Evolutionary conservation across 2,888 invertebrate genomes (phyloP).

Genomic region (Spilosoma lubricipeda): DNA sequence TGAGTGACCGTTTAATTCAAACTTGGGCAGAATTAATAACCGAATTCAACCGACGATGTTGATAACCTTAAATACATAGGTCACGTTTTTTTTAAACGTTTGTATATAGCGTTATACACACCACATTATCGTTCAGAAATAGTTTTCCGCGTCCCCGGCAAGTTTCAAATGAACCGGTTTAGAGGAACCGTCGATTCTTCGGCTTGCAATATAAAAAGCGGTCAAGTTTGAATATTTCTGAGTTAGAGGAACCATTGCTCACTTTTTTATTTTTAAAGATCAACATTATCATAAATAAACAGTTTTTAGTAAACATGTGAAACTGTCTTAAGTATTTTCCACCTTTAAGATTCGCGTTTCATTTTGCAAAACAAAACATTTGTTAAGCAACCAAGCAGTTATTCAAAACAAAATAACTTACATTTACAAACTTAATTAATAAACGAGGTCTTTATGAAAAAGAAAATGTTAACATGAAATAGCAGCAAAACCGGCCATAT

Average conservation of each 20-base stretch:
- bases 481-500: too few species aligned
- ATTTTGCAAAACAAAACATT: neutral
- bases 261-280: neutral
- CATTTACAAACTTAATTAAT: neutral
- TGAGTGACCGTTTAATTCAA: conserved; percentile 44
- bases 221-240: conserved; percentile 37
- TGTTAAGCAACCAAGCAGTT: neutral
- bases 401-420: neutral
- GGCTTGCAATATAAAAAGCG: conserved; percentile 53
- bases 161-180: conserved; percentile 59
- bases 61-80: conserved; percentile 43
- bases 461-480: too few species aligned
- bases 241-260: conserved; percentile 22
- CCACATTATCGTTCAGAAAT: conserved; percentile 51
- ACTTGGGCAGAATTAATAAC: conserved; percentile 37
- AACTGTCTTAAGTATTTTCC: neutral
- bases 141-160: conserved; percentile 48
- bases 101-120: conserved; percentile 41
- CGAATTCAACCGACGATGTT: conserved; percentile 38
- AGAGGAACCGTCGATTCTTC: conserved; percentile 50
- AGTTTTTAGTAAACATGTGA: neutral
- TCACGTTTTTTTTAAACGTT: conserved; percentile 47
- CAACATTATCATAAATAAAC: neutral
- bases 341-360: neutral
- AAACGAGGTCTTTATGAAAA: neutral